Evolutionary conservation across 1,140 invertebrate species (phyloP), one percentile per base, ranked within the genome.

Genomic region (Meteorus sp.): DNA sequence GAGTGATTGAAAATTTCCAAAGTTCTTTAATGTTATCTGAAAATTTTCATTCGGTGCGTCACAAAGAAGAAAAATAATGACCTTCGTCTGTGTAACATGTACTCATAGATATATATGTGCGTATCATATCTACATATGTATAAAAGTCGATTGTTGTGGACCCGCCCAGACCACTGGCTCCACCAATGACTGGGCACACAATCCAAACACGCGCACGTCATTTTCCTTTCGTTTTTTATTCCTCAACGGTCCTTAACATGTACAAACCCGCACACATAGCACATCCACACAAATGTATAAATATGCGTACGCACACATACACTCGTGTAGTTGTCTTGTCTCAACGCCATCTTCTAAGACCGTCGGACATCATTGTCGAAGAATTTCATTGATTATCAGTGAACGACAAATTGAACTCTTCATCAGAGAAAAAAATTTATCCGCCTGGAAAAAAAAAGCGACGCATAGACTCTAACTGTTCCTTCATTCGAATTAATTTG

Each of bases 321-420:
- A 53, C 27, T 7, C 53, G 31, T 66, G 61, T 60, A 58, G 68
- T 70, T 68, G 73, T 72, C 71, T 74, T 71, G 70, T 69, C 66
- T 71, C 71, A 71, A 73, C 73, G 72, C 73, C 73, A 75, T 75
- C 73, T 75, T 75, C n/a, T 73, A 69, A 56, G 47, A 19, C 53
- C 60, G 56, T 51, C 62, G 64, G 70, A 72, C 71, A 68, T 70
- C 68, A 69, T 69, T 66, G 60, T 22, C 31, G 22, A 19, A 44
- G 35, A 31, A 13, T 29, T 62, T 70, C 70, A 69, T 74, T 68
- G 66, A 72, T 71, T 71, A 67, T 62, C 63, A 59, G 17, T 29
- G 11, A 3, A 31, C 25, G n/a, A n/a, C n/a, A n/a, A n/a, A n/a
- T n/a, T n/a, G n/a, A n/a, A n/a, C n/a, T n/a, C n/a, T n/a, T n/a